These are phyloP conservation scores for Caenorhabditis latens DNA, from an alignment of 1,140 invertebrate genomes.

Conservation along the genomic window DNA sequence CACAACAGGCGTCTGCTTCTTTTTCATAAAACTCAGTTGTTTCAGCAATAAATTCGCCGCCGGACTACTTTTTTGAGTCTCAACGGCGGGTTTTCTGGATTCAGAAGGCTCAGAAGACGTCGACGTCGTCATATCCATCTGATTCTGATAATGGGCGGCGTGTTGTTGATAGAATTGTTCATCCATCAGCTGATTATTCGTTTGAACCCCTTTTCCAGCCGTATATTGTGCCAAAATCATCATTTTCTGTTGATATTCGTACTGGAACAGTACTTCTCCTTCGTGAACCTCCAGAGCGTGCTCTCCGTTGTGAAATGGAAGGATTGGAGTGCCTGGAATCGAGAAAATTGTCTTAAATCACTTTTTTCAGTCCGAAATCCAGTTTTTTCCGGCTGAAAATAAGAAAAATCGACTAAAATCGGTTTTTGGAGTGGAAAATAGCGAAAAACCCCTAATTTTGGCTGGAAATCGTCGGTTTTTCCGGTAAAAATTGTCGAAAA, in stretches of 20 bases:
- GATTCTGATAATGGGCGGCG: not conserved
- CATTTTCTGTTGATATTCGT: slow-evolving; percentile 45
- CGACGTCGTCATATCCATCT: not conserved
- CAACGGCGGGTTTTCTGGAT: not conserved
- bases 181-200: not conserved
- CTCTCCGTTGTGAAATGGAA: slow-evolving; percentile 32
- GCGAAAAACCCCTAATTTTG: too few relatives aligned
- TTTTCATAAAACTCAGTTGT: slow-evolving; percentile 15
- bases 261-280: slow-evolving; percentile 24
- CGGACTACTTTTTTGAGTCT: not conserved
- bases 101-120: not conserved
- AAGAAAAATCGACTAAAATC: too few relatives aligned
- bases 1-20: not conserved
- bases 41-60: not conserved
- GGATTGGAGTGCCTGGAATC: slow-evolving; percentile 22
- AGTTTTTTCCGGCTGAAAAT: not conserved
- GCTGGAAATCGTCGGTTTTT: too few relatives aligned
- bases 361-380: too few relatives aligned
- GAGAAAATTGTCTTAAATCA: not conserved
- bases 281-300: slow-evolving; percentile 23
- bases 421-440: too few relatives aligned
- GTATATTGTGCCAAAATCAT: slow-evolving; percentile 16
- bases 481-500: too few relatives aligned
- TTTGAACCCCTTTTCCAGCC: too few relatives aligned
- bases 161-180: slow-evolving; percentile 37